Base-by-base conservation (phyloP, 2,113 vertebrate species). In the Rhinogobius similis region DNA sequence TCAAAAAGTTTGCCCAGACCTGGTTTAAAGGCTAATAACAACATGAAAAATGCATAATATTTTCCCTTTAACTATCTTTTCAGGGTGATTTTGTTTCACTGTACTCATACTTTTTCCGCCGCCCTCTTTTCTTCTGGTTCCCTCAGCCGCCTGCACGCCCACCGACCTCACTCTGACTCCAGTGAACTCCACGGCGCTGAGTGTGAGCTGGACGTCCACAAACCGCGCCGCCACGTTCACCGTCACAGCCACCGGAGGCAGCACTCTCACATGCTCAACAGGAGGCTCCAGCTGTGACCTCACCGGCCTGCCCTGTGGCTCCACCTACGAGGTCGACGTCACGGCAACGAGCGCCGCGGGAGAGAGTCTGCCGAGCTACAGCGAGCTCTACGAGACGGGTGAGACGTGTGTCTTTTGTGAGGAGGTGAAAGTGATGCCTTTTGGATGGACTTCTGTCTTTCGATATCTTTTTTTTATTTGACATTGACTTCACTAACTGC, bases 281-380 rank as follows among this genome's bases (percentile, higher is more conserved):
- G 44, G 44, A 0, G 90, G 88, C 10, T 88, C 77, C 66, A 92
- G 88, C 70, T 98, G 96, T 55, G 21, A 87, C 65, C 50, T 98
- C 67, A 58, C 43, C 2, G 80, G 88, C 76, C 90, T 97, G 63
- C 92, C 92, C 50, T 98, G 97, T 16, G 96, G 97, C 68, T 92
- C 93, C 8, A n/a, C 75, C 50, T 97, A 94, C 69, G 92, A 94
- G 2, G 76, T 98, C 79, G 95, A 84, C 0, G 93, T 79, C 7
- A 73, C 78, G 29, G 97, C 97, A 0, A 88, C 65, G 61, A 93
- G 93, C 2, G 23, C 73, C 3, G 92, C 88, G 0, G 96, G 97
- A 55, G 65, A 65, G 39, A 98, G 97, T 79, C 93, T 96, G 67
- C 94, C 96, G 76, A 98, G 96, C 89, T 97, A 93, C 92, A 93